Evolutionary conservation across 2,113 vertebrate genomes (phyloP), one percentile per base, ranked within the genome.

Genomic region (Hucho hucho): DNA sequence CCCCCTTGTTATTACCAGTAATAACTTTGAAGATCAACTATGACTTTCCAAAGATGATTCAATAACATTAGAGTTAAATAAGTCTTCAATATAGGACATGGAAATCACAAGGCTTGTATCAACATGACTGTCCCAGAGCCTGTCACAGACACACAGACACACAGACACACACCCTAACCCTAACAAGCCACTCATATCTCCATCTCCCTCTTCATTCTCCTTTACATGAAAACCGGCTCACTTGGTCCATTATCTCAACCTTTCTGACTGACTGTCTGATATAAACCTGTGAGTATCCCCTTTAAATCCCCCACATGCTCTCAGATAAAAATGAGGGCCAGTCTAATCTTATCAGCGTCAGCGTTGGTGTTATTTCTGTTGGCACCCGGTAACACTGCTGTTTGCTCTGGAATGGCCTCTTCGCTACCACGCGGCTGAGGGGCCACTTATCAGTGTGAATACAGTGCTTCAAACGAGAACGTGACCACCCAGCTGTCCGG

Each of bases 301-400:
- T 61, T 61, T 61, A 22, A 61, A 22, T 22, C 6, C n/a, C 5
- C 53, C 20, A 14, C 53, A 18, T 56, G 20, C 58, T 59, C 58
- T 59, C 46, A 80, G 83, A 86, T 79, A 74, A 70, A 74, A 73
- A 72, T 75, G 79, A 75, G 49, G 28, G 79, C 22, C 20, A 53
- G 43, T 28, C 67, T 80, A 77, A 87, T 87, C 81, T 88, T 84
- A 89, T 91, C 91, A 83, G 80, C 68, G 69, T 74, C 70, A 78
- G 24, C 28, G 67, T 61, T 74, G 74, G 75, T 86, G 84, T 89
- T 87, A 85, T 91, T 93, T 92, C 90, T 82, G 83, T 80, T 83
- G 84, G 82, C 84, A 75, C 78, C 59, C 49, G 72, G 75, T 86
- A 58, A 82, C 75, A 74, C 78, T 72, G 70, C 72, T 78, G 75